Conservation (phyloP, 2,113 vertebrate species). For the Hippolais icterina region DNA sequence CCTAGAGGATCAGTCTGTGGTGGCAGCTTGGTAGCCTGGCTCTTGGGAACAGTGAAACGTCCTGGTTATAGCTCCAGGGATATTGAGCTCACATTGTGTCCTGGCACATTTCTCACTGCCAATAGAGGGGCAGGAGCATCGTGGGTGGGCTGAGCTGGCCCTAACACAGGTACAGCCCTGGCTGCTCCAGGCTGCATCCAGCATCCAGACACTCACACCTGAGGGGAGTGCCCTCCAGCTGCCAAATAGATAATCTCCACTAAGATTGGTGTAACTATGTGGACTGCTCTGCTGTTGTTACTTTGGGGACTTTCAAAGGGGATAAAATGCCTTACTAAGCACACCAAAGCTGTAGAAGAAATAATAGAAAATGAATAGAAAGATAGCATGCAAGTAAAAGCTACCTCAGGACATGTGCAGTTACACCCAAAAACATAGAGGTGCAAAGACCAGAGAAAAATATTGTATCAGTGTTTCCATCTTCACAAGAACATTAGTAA, state of each 20-base stretch:
- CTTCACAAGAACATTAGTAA: neutral
- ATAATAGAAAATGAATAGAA: neutral
- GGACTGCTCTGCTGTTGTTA: neutral
- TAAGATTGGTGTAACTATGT: neutral
- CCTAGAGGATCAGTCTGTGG: neutral
- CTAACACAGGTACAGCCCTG: neutral
- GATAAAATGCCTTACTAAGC: neutral
- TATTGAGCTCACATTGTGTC: neutral
- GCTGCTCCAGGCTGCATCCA: neutral
- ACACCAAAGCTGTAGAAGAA: neutral
- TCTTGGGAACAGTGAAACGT: fast-evolving
- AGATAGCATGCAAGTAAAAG: neutral
- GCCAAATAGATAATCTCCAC: neutral
- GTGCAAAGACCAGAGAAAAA: neutral
- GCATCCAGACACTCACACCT: neutral
- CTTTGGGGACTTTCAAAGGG: neutral
- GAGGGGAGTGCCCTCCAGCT: neutral
- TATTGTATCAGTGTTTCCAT: neutral
- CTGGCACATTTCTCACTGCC: neutral
- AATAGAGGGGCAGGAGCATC: neutral
- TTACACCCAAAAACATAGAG: neutral
- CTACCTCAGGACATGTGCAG: neutral
- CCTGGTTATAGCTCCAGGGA: neutral
- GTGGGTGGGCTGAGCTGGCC: fast-evolving
- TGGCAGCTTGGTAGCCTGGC: neutral